Evolutionary conservation across 2,113 vertebrate species (phyloP).

Genomic region (Ailurus styani): DNA sequence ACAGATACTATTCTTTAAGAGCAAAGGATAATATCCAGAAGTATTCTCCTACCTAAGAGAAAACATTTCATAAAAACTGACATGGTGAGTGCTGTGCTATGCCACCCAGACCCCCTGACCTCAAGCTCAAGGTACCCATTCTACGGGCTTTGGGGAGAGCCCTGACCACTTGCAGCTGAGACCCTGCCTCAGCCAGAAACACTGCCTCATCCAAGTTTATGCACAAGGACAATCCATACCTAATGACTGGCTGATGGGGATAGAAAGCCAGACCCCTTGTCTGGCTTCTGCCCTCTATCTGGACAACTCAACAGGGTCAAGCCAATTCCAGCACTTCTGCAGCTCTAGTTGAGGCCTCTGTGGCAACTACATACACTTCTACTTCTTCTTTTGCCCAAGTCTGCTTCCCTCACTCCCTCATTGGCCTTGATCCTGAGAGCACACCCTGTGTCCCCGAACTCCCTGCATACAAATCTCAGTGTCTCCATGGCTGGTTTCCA

Average conservation of each 20-base stretch:
- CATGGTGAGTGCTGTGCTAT: background rate
- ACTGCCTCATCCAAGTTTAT: background rate
- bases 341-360: background rate
- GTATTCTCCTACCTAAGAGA: background rate
- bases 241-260: too few relatives aligned
- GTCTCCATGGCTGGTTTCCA: background rate
- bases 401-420: background rate
- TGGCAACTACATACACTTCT: background rate
- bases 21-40: background rate
- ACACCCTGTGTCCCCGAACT: too few relatives aligned
- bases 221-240: background rate
- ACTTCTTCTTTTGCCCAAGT: background rate
- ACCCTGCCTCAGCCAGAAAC: background rate
- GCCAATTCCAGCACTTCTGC: too few relatives aligned
- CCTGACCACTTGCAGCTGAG: background rate
- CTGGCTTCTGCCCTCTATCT: background rate
- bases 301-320: background rate
- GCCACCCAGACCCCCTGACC: background rate
- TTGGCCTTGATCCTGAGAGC: fast-evolving
- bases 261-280: background rate
- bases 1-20: background rate
- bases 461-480: background rate
- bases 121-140: background rate
- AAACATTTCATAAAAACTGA: background rate
- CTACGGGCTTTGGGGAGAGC: fast-evolving